Evolutionary conservation across 2,888 invertebrate genomes (phyloP), one percentile per base, ranked within the genome.

Genomic region (Pasiphila rectangulata): DNA sequence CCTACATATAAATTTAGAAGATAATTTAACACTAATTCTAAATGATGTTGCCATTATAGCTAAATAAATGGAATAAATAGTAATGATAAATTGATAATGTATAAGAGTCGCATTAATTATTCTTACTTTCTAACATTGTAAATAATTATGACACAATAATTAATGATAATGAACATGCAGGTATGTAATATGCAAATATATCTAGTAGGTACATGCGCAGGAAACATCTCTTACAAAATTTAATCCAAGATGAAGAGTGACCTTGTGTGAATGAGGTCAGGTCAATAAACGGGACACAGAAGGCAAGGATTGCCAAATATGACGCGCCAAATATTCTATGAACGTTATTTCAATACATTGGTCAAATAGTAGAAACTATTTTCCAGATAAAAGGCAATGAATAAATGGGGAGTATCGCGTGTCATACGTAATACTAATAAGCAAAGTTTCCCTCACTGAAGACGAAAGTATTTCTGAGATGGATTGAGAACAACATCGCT

Each of bases 231-330:
- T 15, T 36, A 40, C 25, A 32, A 32, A 32, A 13, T 30, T 20
- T 6, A 17, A 23, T 10, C 17, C 17, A 13, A 39, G 24, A 44
- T 30, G 36, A 41, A 32, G 12, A 37, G 19, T 10, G 40, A 23
- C 36, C 37, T 50, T 45, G 41, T 24, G 15, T 2, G 10, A 41
- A 45, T 42, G 40, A 50, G 40, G 45, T 38, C 45, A 38, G 27
- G 13, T 17, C 25, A 44, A 21, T 27, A 35, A 47, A 36, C 30
- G 37, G 34, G 41, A 38, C 12, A 32, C 27, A 27, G 9, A 40
- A 39, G 39, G 37, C 40, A 46, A 30, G 24, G 30, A 24, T 24
- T 25, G 41, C 45, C 45, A 46, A 45, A 46, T 46, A 37, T 24
- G 40, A 38, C 41, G 25, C 44, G n/a, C n/a, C n/a, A n/a, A n/a